Base-by-base conservation (phyloP, 2,888 invertebrate species). In the Drosophila subsilvestris region DNA sequence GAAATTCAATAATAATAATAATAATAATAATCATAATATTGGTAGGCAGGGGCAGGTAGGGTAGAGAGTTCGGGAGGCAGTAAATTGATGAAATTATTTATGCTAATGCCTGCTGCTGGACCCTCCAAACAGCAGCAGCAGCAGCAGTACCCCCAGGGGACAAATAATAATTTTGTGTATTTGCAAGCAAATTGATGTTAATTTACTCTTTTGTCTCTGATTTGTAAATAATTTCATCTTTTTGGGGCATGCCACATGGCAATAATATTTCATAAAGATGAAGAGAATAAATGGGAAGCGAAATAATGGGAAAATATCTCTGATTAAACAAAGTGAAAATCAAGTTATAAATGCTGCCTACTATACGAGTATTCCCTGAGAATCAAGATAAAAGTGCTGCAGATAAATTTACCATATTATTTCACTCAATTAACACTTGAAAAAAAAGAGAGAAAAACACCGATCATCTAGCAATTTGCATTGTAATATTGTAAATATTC, bases 1-100 rank as follows among this genome's bases (percentile, higher is more conserved):
- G 37, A 14, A 45, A 77, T 67, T 68, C 48, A 57, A 76, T 61
- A 68, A 61, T 62, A 74, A 63, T 76, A 68, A 63, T 68, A 20
- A 20, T 20, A n/a, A 22, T 22, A 3, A 22, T 22, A 57, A 44
- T 32, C 27, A 47, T 49, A 68, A 60, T 58, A 78, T 65, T 65
- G 18, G 54, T 63, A 56, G 55, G 49, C 53, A 53, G n/a, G n/a
- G n/a, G 37, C 2, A 6, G 27, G 27, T 7, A 27, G 37, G n/a
- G 14, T 4, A 8, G 27, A 8, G 8, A 27, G 29, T 32, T 32
- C 3, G 10, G 29, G 4, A 32, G 32, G 32, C 37, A 37, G 37
- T 37, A n/a, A 37, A 37, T n/a, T 37, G 37, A 37, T 37, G 37
- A 43, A 18, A 75, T 76, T 79, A 75, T 59, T 62, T 75, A 76